Evolutionary conservation across 2,797 vertebrate species (phyloP).

Genomic region (Pipistrellus nathusii): DNA sequence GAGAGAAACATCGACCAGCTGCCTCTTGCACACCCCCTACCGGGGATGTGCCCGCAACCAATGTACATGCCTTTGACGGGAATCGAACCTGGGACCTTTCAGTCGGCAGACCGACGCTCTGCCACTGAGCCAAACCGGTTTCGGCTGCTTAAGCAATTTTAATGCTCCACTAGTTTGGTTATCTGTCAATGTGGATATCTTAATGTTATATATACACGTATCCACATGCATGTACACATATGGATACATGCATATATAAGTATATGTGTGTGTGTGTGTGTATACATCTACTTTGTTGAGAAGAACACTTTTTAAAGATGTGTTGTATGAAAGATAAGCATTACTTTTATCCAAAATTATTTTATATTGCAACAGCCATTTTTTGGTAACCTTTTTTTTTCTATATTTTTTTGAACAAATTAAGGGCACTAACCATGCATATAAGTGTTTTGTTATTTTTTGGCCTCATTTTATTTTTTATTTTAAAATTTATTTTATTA

Average conservation of each 20-base stretch:
- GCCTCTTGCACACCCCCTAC: too few species aligned
- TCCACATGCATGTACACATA: background rate
- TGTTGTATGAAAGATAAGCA: background rate
- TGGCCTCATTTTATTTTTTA: background rate
- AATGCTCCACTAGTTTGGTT: constrained; percentile 60
- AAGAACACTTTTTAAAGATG: background rate
- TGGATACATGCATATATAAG: background rate
- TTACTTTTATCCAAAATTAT: background rate
- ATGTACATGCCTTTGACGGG: too few species aligned
- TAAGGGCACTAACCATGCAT: background rate
- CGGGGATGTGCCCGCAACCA: too few species aligned
- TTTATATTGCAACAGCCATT: background rate
- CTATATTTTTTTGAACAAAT: constrained; percentile 4
- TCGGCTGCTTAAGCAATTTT: constrained; percentile 55
- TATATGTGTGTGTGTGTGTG: background rate
- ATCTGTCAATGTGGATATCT: constrained; percentile 64
- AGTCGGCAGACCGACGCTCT: too few species aligned
- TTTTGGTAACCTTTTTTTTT: background rate
- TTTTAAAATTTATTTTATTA: too few species aligned
- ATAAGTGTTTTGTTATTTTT: background rate
- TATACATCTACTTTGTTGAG: background rate
- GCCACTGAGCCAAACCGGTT: too few species aligned
- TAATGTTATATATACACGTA: background rate
- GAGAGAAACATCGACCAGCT: too few species aligned
- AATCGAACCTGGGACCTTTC: too few species aligned